Evolutionary conservation across 2,113 vertebrate genomes (phyloP), one percentile per base, ranked within the genome.

Genomic region (Xenopus laevis): DNA sequence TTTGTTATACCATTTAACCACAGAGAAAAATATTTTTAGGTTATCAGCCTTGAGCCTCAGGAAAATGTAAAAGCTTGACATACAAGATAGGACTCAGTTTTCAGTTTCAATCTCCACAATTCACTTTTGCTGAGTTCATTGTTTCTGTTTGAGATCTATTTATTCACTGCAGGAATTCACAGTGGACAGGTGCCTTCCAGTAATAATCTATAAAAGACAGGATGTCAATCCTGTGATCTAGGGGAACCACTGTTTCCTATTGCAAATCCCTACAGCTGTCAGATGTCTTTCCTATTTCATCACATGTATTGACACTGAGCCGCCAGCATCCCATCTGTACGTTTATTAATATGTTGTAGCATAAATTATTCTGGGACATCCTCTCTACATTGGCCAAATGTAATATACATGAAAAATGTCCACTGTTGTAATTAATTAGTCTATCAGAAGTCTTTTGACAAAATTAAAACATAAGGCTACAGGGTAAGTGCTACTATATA

Each of bases 151-250:
- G 15, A 18, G 53, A 84, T 90, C 81, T 85, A 81, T 86, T 92
- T 90, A 92, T 91, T 89, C 88, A 85, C 83, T 88, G 81, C 83
- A 82, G 84, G 82, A 86, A 90, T 91, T 89, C 88, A 91, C 82
- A 86, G 80, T 82, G 83, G 81, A 81, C 88, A 89, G 90, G 84
- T 89, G 86, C 86, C 81, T 87, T 87, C 88, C 87, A 87, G 86
- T 89, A 91, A 92, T 86, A 83, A 84, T 88, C 83, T 88, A 89
- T 81, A 87, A 87, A 91, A 83, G 85, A 79, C 87, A 89, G 87
- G 87, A 91, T 90, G 87, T 83, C 73, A 82, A 83, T 80, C 78
- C 79, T 52, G 18, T 33, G 44, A 79, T 86, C 80, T 83, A 82
- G 79, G 79, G 77, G 86, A 85, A 87, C 85, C 78, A 85, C 79